Conservation (phyloP, 2,888 invertebrate genomes). For the Pyrrhia umbra region DNA sequence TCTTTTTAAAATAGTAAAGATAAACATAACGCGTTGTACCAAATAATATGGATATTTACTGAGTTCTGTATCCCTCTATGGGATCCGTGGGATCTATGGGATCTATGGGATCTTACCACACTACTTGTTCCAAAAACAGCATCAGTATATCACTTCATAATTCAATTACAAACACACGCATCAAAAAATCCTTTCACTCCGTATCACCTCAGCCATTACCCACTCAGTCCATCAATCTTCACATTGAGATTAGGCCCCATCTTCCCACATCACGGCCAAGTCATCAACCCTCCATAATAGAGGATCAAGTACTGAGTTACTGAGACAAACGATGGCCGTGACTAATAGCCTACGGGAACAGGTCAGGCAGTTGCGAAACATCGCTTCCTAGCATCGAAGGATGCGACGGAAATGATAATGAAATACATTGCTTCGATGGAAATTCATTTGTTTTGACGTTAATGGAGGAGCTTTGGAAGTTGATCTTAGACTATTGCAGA, state of each 20-base stretch:
- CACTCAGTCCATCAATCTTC: constrained; percentile 54
- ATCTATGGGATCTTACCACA: no score
- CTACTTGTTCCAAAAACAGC: not conserved
- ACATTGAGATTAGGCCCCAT: constrained; percentile 46
- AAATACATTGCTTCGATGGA: constrained; percentile 37
- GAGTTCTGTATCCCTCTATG: no score
- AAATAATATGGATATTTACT: no score
- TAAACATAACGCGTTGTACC: no score
- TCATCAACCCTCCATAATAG: constrained; percentile 63
- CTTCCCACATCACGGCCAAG: constrained; percentile 56
- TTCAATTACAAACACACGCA: constrained; percentile 38
- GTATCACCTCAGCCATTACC: constrained; percentile 20
- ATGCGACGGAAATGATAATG: constrained; percentile 39
- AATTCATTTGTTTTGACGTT: constrained; percentile 35
- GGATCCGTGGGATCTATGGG: no score
- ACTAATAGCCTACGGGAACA: constrained; percentile 49
- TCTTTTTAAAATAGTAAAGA: no score
- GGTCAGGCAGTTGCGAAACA: constrained; percentile 50
- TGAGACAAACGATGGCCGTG: constrained; percentile 59
- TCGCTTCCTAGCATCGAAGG: constrained; percentile 39
- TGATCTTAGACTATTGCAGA: no score
- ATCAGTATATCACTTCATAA: constrained; percentile 16
- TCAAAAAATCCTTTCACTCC: constrained; percentile 33
- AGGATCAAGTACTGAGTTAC: constrained; percentile 41
- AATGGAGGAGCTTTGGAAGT: constrained; percentile 9